A percentile compares a stretch with the other conserved stretches of the same genome.
Evolutionary conservation across 2,888 invertebrate species (phyloP).

Genomic region (Subacronicta megacephala): DNA sequence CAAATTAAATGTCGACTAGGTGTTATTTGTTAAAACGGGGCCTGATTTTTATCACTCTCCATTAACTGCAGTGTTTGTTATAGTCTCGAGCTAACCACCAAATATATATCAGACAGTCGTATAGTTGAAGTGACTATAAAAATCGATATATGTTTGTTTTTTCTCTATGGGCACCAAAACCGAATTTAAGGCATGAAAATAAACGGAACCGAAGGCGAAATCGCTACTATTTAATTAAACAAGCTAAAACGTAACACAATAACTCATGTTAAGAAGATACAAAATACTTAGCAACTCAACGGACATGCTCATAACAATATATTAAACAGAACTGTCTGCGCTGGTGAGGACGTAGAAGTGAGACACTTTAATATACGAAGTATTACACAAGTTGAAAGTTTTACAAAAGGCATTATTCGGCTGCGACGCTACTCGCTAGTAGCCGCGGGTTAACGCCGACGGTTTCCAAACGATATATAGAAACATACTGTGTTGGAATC

Average conservation of each 20-base stretch:
- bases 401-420: conserved; percentile 61
- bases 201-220: too few species aligned
- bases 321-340: conserved; percentile 51
- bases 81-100: too few species aligned
- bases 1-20: too few species aligned
- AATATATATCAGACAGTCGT: too few species aligned
- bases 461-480: conserved; percentile 46
- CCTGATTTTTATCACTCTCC: too few species aligned
- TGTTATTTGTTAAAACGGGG: too few species aligned
- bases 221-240: too few species aligned
- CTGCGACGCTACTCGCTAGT: conserved; percentile 43
- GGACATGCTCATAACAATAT: conserved; percentile 44
- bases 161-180: too few species aligned
- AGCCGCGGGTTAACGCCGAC: conserved; percentile 44
- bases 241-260: background rate
- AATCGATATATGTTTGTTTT: too few species aligned
- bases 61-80: too few species aligned
- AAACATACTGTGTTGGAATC: conserved; percentile 41
- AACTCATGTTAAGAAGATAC: conserved; percentile 2
- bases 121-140: too few species aligned
- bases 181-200: too few species aligned
- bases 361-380: conserved; percentile 55
- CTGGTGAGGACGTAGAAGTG: conserved; percentile 34
- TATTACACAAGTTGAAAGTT: conserved; percentile 57
- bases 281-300: conserved; percentile 27